Conservation (phyloP, 2,888 invertebrate genomes). For the Dryococelus australis region DNA sequence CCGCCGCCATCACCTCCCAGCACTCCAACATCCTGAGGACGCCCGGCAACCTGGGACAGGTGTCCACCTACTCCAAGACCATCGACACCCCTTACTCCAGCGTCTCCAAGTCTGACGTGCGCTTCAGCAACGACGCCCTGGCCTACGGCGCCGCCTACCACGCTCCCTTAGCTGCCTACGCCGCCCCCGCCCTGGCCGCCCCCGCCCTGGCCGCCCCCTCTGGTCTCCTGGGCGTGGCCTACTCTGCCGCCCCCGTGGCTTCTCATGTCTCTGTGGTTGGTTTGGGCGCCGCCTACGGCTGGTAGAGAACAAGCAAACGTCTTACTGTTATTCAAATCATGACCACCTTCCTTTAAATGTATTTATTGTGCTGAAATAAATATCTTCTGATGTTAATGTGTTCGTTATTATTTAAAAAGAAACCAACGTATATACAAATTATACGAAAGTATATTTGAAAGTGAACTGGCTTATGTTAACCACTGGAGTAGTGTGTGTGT, state of each 20-base stretch:
- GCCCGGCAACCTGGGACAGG: constrained; percentile 47
- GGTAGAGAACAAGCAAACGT: constrained; percentile 34
- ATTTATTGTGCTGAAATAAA: too few species aligned
- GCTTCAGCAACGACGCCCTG: constrained; percentile 48
- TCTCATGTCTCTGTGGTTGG: neutral
- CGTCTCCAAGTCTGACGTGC: constrained; percentile 48
- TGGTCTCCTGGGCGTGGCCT: constrained; percentile 33
- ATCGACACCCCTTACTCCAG: constrained; percentile 49
- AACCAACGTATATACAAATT: too few species aligned
- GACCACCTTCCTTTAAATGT: too few species aligned
- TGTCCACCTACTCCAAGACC: constrained; percentile 48
- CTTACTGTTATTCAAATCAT: too few species aligned
- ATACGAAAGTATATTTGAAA: too few species aligned
- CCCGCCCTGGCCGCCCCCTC: constrained; percentile 31
- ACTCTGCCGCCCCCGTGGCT: neutral
- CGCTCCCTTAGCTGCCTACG: constrained; percentile 39
- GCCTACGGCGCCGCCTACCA: constrained; percentile 46
- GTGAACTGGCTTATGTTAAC: too few species aligned
- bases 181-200: constrained; percentile 37
- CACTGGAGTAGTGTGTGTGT: too few species aligned
- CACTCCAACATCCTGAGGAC: constrained; percentile 47
- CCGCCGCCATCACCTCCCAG: constrained; percentile 47
- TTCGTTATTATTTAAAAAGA: too few species aligned
- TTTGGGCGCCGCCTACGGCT: constrained; percentile 43
- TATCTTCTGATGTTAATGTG: too few species aligned